Evolutionary conservation across 2,113 vertebrate genomes (phyloP).

Genomic region (Phoenicopterus ruber): DNA sequence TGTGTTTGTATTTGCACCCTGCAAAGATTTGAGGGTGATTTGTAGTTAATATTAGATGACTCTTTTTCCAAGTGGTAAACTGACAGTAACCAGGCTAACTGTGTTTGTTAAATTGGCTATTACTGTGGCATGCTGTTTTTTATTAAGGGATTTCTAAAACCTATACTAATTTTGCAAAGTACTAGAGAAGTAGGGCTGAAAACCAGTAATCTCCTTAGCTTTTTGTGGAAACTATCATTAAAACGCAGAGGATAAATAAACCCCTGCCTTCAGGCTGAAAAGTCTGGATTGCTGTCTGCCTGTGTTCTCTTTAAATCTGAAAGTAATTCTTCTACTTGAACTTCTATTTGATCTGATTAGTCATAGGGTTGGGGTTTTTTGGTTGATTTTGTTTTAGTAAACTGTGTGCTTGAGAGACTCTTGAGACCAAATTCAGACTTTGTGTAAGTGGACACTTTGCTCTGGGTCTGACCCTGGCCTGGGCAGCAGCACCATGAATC

Average conservation of each 20-base stretch:
- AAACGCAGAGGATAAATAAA: slow-evolving; percentile 1
- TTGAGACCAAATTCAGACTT: not conserved
- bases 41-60: not conserved
- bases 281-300: not conserved
- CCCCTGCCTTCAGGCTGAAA: not conserved
- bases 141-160: not conserved
- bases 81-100: not conserved
- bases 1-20: not conserved
- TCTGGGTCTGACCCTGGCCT: not conserved
- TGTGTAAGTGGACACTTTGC: not conserved
- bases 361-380: not conserved
- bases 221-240: slow-evolving; percentile 3
- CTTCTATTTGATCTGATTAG: slow-evolving; percentile 14
- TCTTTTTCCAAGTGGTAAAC: not conserved
- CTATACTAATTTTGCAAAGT: not conserved
- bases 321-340: slow-evolving; percentile 4
- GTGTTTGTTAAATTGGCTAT: not conserved
- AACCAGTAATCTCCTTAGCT: not conserved
- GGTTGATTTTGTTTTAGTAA: not conserved
- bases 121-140: not conserved
- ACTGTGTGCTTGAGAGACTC: not conserved
- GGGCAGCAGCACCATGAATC: not conserved
- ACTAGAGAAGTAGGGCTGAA: not conserved
- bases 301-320: not conserved
- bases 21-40: not conserved